A percentile compares a stretch with the other conserved stretches of the same genome.
Evolutionary conservation across 2,113 vertebrate genomes (phyloP).

Genomic region (Tachuris rubrigastra): DNA sequence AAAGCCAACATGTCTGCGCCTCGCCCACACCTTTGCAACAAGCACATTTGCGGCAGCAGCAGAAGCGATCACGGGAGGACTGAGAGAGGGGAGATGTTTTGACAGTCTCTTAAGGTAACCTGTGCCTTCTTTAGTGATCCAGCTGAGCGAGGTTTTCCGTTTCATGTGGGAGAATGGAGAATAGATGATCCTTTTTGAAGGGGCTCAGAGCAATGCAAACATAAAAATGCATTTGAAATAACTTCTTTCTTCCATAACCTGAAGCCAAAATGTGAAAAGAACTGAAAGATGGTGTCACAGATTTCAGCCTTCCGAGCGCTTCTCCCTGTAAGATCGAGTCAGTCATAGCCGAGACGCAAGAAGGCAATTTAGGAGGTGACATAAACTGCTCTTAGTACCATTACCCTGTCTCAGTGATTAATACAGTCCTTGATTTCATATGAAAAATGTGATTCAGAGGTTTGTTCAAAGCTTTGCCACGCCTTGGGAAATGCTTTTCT

Average conservation of each 20-base stretch:
- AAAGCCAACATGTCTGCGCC: neutral
- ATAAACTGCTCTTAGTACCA: neutral
- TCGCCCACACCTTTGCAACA: neutral
- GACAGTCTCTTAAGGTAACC: no score
- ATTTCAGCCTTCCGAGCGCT: neutral
- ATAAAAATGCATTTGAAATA: neutral
- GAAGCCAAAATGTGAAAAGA: neutral
- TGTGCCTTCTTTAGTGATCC: neutral
- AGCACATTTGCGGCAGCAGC: accelerated
- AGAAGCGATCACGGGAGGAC: accelerated
- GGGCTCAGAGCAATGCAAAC: neutral
- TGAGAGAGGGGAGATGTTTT: neutral
- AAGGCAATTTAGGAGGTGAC: neutral
- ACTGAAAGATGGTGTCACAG: neutral
- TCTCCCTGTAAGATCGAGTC: neutral
- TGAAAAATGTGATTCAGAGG: neutral
- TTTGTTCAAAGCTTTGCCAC: neutral
- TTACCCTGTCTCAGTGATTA: neutral
- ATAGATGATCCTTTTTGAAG: neutral
- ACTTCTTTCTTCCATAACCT: neutral
- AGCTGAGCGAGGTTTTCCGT: neutral
- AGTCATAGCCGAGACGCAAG: neutral
- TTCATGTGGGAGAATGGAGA: neutral
- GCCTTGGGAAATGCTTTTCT: conserved; percentile 8
- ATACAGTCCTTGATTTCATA: neutral